Base-by-base conservation (phyloP, 2,797 vertebrate species). In the Sphaeramia orbicularis region DNA sequence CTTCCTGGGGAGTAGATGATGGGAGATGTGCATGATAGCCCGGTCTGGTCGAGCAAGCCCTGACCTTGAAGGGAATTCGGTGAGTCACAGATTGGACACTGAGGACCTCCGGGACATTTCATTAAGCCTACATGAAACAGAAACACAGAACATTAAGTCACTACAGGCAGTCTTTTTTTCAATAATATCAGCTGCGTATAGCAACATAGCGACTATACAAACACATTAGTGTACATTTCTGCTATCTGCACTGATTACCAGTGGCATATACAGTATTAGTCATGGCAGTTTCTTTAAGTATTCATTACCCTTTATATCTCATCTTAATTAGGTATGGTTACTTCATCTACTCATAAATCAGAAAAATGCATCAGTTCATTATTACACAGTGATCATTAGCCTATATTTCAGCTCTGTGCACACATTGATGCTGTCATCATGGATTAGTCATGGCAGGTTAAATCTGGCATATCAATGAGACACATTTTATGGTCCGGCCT, bases 91-190 rank as follows among this genome's bases (percentile, higher is more conserved):
- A 79, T 52, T 9, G 97, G 88, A 63, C 97, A 99, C n/a, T 96
- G 86, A 76, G 94, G 95, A 14, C 95, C 93, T 0, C 92, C 86
- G 38, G 94, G 89, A 42, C 97, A 99, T 86, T 97, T 98, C 70
- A 98, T 84, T 60, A 97, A 60, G 18, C 95, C 98, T 99, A 69
- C 59, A 59, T 77, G 64, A 70, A 50, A 80, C 41, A 73, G 9
- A 78, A 42, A 80, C n/a, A 78, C 10, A 66, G 16, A 65, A 52
- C 67, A 55, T 56, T 0, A 27, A 70, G 16, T 71, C 14, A 59
- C 49, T 11, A 68, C 30, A 35, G 13, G 1, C 40, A 52, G 35
- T 19, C 8, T 3, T 8, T 35, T 30, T 35, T 58, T 18, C 18
- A 21, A 24, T n/a, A n/a, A 55, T 43, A 56, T 69, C 35, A 52